Conservation (phyloP, 2,797 vertebrate genomes). For the Moxostoma hubbsi region DNA sequence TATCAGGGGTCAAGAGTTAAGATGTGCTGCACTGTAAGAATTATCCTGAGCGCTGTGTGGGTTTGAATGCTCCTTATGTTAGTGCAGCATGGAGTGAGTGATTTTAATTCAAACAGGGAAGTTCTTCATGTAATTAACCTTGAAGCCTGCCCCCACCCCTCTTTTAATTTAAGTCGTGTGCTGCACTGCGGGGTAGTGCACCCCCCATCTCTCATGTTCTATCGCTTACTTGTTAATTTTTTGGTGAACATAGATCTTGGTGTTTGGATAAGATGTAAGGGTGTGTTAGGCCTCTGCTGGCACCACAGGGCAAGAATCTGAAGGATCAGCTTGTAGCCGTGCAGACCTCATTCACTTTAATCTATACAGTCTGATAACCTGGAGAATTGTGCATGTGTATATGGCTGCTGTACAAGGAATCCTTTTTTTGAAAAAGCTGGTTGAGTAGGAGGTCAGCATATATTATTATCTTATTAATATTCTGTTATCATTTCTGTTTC, state of each 20-base stretch:
- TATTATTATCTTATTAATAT: neutral
- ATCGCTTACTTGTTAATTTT: conserved; percentile 13
- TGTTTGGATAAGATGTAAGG: conserved; percentile 33
- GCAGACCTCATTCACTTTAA: neutral
- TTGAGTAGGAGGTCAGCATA: neutral
- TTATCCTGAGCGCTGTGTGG: conserved; percentile 45
- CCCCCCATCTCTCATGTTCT: neutral
- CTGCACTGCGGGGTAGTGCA: conserved; percentile 55
- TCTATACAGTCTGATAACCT: neutral
- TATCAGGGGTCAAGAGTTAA: conserved; percentile 55
- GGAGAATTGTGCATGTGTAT: neutral
- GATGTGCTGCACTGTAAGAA: conserved; percentile 51
- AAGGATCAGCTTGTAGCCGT: conserved; percentile 24
- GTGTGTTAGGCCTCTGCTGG: conserved; percentile 43
- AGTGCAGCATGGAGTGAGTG: conserved; percentile 52
- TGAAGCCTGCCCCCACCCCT: conserved; percentile 56
- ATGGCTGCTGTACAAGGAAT: neutral
- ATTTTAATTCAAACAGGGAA: conserved; percentile 61
- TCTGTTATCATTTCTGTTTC: neutral
- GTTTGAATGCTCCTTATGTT: conserved; percentile 55
- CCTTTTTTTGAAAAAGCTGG: neutral
- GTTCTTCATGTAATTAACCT: conserved; percentile 65
- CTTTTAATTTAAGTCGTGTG: conserved; percentile 63
- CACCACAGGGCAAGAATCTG: conserved; percentile 12
- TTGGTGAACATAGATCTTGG: conserved; percentile 39